Percentiles rank a stretch among this genome's conserved stretches.
Evolutionary conservation across 2,888 invertebrate species (phyloP).

Genomic region (Podotricha telesiphe): DNA sequence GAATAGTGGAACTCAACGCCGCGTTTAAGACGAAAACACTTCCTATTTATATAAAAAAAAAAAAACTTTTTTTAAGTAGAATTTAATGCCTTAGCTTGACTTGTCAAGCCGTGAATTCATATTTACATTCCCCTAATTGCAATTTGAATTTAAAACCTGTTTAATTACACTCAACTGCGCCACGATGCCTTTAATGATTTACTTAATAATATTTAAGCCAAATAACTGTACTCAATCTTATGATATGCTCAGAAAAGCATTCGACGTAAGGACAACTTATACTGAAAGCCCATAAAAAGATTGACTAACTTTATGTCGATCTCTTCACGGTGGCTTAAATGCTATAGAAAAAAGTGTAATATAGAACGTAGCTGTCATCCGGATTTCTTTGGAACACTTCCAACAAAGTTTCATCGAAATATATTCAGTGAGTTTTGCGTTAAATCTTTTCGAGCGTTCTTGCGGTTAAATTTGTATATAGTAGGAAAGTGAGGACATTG

Average conservation of each 20-base stretch:
- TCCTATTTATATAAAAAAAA: no score
- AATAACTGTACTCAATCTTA: background rate
- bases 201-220: background rate
- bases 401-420: conserved; percentile 14
- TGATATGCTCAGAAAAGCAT: background rate
- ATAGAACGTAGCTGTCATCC: conserved; percentile 6
- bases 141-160: no score
- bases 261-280: background rate
- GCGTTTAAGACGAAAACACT: no score
- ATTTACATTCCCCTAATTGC: no score
- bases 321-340: background rate
- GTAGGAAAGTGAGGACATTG: no score
- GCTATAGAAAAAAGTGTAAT: conserved; percentile 11
- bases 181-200: no score
- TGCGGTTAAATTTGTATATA: conserved; percentile 3
- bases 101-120: no score
- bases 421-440: conserved; percentile 3
- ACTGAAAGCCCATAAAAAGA: background rate
- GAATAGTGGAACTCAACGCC: no score
- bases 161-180: no score
- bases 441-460: conserved; percentile 18
- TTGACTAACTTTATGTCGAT: background rate
- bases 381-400: conserved; percentile 10
- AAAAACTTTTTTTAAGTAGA: no score
- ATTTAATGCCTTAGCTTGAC: no score